These are phyloP conservation scores for Distichodus sexfasciatus DNA, from an alignment of 2,797 vertebrate species.

Conservation along the genomic window DNA sequence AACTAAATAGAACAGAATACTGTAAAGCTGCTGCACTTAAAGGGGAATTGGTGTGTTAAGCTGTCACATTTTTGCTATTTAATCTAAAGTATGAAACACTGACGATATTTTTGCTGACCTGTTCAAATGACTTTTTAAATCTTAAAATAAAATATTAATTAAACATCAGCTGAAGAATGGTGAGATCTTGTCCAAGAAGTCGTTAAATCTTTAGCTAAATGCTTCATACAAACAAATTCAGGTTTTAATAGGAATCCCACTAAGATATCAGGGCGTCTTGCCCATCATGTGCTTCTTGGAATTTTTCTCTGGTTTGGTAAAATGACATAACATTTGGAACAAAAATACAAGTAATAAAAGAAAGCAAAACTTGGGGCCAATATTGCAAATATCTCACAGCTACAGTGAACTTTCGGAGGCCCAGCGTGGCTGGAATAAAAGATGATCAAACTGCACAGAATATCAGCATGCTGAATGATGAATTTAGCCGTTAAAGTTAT, in stretches of 20 bases:
- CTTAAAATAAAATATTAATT: too few relatives aligned
- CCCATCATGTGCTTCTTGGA: conserved; percentile 53
- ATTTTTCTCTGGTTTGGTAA: conserved; percentile 57
- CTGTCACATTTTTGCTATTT: too few relatives aligned
- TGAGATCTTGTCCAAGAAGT: too few relatives aligned
- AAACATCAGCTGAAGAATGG: too few relatives aligned
- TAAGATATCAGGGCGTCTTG: conserved; percentile 31
- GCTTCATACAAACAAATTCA: too few relatives aligned
- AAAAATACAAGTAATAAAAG: conserved; percentile 68
- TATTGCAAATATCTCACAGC: conserved; percentile 74
- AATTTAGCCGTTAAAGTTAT: conserved; percentile 72
- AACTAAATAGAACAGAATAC: too few relatives aligned
- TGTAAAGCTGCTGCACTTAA: too few relatives aligned
- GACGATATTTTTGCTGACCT: too few relatives aligned
- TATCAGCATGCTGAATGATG: conserved; percentile 72
- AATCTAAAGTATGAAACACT: too few relatives aligned
- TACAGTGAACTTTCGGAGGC: conserved; percentile 73
- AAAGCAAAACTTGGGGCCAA: conserved; percentile 68
- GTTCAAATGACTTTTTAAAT: too few relatives aligned
- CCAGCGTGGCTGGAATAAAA: conserved; percentile 70
- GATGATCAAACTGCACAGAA: conserved; percentile 69
- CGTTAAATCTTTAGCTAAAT: too few relatives aligned
- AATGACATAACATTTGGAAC: conserved; percentile 72
- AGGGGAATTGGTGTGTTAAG: too few relatives aligned
- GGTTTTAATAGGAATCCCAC: background rate